Evolutionary conservation across 2,888 invertebrate species (phyloP).

Genomic region (Sinotaia quadrata): DNA sequence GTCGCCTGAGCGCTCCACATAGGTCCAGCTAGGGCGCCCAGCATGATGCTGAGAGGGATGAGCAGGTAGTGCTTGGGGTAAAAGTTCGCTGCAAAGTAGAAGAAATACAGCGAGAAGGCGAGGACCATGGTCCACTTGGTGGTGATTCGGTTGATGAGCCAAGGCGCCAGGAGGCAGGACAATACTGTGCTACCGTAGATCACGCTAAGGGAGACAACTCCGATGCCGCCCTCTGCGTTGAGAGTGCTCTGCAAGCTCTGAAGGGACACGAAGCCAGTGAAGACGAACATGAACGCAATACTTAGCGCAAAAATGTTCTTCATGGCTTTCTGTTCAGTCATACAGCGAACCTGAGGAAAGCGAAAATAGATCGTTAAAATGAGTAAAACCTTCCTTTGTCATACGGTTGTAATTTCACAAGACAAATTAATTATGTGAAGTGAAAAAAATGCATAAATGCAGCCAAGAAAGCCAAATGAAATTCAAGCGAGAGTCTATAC

Average conservation of each 20-base stretch:
- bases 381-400: neutral
- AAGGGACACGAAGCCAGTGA: conserved; percentile 67
- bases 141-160: conserved; percentile 62
- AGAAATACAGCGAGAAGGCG: conserved; percentile 59
- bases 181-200: conserved; percentile 66
- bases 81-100: conserved; percentile 66
- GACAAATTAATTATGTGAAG: no score
- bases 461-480: no score
- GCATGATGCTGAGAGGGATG: conserved; percentile 61
- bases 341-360: conserved; percentile 42
- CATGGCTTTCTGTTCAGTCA: conserved; percentile 58
- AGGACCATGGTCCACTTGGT: conserved; percentile 68
- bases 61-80: conserved; percentile 62
- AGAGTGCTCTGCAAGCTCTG: conserved; percentile 67
- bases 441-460: no score
- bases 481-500: no score
- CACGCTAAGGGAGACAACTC: conserved; percentile 65
- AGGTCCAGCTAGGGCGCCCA: conserved; percentile 66
- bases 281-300: conserved; percentile 66
- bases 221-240: conserved; percentile 59
- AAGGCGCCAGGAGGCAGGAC: conserved; percentile 67
- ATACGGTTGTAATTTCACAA: no score
- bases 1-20: conserved; percentile 69
- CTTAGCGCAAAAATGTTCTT: conserved; percentile 66
- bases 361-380: neutral